phyloP scores from a whole-genome alignment of 2,113 vertebrate species.

The Chamaetylas fuelleborni region DNA sequence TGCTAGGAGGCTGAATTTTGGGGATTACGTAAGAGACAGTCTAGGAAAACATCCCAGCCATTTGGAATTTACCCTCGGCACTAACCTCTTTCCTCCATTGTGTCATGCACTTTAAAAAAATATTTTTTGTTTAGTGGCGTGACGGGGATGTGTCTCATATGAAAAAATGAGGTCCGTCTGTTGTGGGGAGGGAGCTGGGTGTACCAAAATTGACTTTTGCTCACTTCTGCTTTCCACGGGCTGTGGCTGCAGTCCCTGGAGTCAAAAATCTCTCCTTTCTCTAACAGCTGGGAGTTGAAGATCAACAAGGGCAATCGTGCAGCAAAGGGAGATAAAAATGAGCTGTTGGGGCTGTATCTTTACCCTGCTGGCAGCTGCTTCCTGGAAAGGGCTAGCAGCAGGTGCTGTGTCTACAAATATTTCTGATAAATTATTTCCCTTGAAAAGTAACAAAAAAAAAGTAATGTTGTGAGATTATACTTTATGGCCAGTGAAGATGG shows the following conservation, averaged over 20 bases:
- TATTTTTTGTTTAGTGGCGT: neutral
- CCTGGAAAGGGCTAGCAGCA: neutral
- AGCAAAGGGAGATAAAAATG: neutral
- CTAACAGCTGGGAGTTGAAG: neutral
- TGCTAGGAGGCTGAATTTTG: neutral
- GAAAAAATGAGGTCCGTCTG: neutral
- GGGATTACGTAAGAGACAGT: neutral
- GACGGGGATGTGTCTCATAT: neutral
- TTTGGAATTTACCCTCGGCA: constrained; percentile 10
- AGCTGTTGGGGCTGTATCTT: neutral
- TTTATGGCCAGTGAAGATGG: neutral
- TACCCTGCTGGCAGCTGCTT: neutral
- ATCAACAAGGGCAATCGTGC: neutral
- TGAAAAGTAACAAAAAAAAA: neutral
- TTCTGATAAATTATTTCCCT: neutral
- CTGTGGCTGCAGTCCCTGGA: neutral
- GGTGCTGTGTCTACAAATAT: neutral
- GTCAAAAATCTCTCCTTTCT: neutral
- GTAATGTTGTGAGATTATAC: neutral
- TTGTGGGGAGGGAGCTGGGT: neutral
- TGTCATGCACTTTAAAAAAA: neutral
- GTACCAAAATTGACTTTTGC: neutral
- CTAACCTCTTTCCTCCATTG: constrained; percentile 15
- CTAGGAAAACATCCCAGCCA: neutral
- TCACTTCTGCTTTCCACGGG: neutral